Base-by-base conservation (phyloP, 2,888 invertebrate genomes). In the Rosalia funebris region DNA sequence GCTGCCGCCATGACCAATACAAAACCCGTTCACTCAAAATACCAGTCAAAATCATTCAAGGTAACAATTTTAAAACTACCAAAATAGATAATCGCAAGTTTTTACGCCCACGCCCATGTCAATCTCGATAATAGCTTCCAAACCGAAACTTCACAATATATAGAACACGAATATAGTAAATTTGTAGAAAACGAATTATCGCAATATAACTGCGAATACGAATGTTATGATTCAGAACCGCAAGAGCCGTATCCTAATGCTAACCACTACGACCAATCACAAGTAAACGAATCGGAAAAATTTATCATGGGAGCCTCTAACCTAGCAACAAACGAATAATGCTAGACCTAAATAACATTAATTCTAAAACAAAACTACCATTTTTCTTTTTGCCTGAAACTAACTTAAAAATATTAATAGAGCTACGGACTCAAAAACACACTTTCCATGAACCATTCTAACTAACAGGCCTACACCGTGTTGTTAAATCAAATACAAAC, bases 381-480 rank as follows among this genome's bases (percentile, higher is more conserved):
- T 12, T 12, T 42, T 42, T 14, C 42, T 42, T 19, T 10, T 16
- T 42, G n/a, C 42, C 42, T 15, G 42, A 42, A 16, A 42, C 17
- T 10, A 19, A 19, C 11, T 14, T 20, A 4, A 39, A 39, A 39
- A 39, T 14, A 2, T 25, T 20, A 45, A n/a, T 20, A 20, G 17
- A 42, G 42, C 16, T 42, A 42, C 16, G 11, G 17, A 42, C 19
- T 17, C 42, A 25, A 25, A 45, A 45, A 12, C 2, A 45, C 11
- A 45, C 25, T n/a, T 45, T 45, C 25, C 11, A 20, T 9, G 45
- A 45, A 45, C 20, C 20, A 1, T 45, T 45, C 14, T 7, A 20
- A 45, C 11, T 45, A 11, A 45, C 45, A 12, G 45, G 45, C 7
- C 25, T 45, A 11, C 25, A 45, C 9, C 42, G 42, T 19, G 17